These are phyloP conservation scores for Colostygia pectinataria DNA, from an alignment of 2,888 invertebrate genomes.

Conservation along the genomic window DNA sequence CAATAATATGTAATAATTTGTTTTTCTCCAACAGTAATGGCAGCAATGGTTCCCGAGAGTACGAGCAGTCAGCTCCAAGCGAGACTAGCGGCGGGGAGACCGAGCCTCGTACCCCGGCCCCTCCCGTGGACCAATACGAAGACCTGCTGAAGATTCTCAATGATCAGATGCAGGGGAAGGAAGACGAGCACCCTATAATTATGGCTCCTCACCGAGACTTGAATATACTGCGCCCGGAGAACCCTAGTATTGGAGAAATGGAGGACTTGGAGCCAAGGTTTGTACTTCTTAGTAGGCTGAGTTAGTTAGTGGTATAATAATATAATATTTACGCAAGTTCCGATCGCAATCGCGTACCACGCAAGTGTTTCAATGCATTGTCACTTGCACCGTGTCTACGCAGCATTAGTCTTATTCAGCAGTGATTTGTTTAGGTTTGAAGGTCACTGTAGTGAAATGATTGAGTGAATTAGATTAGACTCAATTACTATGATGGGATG, in stretches of 20 bases:
- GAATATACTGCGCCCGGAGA: conserved; percentile 80
- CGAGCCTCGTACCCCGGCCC: conserved; percentile 63
- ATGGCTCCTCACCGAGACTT: conserved; percentile 80
- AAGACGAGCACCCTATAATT: conserved; percentile 77
- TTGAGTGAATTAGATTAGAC: too few species aligned
- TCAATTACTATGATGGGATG: too few species aligned
- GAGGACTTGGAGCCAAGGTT: conserved; percentile 84
- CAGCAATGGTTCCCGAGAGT: conserved; percentile 71
- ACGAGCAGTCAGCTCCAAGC: conserved; percentile 72
- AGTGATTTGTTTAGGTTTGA: too few species aligned
- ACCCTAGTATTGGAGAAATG: conserved; percentile 88
- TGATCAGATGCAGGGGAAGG: conserved; percentile 75
- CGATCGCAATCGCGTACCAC: too few species aligned
- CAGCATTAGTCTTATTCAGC: too few species aligned
- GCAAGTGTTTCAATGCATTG: too few species aligned
- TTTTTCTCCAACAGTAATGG: conserved; percentile 54
- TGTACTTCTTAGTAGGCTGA: too few species aligned
- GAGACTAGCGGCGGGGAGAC: conserved; percentile 64
- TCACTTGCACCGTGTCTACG: too few species aligned
- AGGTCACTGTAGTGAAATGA: too few species aligned
- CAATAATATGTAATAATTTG: too few species aligned
- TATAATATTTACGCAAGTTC: too few species aligned
- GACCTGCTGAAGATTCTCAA: conserved; percentile 83
- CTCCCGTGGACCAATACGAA: conserved; percentile 83
- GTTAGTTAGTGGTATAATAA: too few species aligned